These are phyloP conservation scores for Catocala sponsa DNA, from an alignment of 2,888 invertebrate species.

Conservation along the genomic window DNA sequence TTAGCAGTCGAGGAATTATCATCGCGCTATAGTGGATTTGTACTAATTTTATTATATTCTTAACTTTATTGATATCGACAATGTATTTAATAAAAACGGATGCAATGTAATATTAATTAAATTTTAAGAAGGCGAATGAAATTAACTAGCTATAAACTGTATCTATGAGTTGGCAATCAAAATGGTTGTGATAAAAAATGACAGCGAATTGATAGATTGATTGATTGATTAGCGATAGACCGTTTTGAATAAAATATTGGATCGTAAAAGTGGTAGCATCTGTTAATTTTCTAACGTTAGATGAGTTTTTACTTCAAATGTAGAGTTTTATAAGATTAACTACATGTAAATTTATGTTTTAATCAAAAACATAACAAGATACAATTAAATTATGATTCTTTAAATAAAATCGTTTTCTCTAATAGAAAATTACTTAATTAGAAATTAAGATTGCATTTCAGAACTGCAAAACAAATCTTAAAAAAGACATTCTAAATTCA, in stretches of 20 bases:
- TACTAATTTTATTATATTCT: slow-evolving; percentile 79
- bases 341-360: not conserved
- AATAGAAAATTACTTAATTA: too few relatives aligned
- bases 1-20: slow-evolving; percentile 71
- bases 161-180: slow-evolving; percentile 46
- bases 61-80: slow-evolving; percentile 70
- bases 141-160: slow-evolving; percentile 47
- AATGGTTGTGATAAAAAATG: slow-evolving; percentile 47
- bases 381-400: too few relatives aligned
- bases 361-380: too few relatives aligned
- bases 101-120: slow-evolving; percentile 58
- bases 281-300: slow-evolving; percentile 15
- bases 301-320: slow-evolving; percentile 32
- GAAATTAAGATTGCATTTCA: too few relatives aligned
- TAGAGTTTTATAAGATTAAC: slow-evolving; percentile 14
- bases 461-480: not conserved
- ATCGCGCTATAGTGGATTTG: slow-evolving; percentile 68
- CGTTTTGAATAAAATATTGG: slow-evolving; percentile 48
- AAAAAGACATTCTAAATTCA: not conserved
- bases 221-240: slow-evolving; percentile 47
- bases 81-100: slow-evolving; percentile 60
- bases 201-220: slow-evolving; percentile 49
- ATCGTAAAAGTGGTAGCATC: slow-evolving; percentile 42
- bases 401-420: too few relatives aligned
- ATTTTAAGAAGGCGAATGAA: slow-evolving; percentile 41